Base-by-base conservation (phyloP, 2,113 vertebrate genomes). In the Malurus cyaneus region DNA sequence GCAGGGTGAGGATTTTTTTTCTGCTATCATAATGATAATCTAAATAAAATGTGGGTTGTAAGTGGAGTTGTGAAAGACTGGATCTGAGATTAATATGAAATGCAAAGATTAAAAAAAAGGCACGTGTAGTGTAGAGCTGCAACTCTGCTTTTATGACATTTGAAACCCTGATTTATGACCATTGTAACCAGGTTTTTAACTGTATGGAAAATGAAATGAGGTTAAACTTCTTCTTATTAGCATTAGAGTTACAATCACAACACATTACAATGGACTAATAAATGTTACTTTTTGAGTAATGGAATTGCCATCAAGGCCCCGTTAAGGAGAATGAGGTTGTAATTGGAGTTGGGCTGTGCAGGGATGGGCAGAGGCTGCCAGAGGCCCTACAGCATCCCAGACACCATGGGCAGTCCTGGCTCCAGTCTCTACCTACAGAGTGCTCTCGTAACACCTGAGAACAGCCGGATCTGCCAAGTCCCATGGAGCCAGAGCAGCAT, bases 251-350 rank as follows among this genome's bases (percentile, higher is more conserved):
- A 94, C 71, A 97, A 96, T 97, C 93, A 97, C 96, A 98, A 96
- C 97, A 97, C 91, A 47, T 96, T 95, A 96, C 76, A 91, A 82
- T 53, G 83, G 94, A 95, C 94, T 97, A 97, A 98, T 98, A 97
- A 98, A 97, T 89, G 96, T 97, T 98, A 96, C 94, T 97, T 98
- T 98, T 96, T 87, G 97, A 94, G 81, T 97, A 97, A 97, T 97
- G 96, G 96, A 95, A 96, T 83, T 92, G 83, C 91, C 96, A 97
- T 97, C 92, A 91, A 97, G 95, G 88, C 86, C 47, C 69, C 11
- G 95, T 97, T 98, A 97, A 96, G 96, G 32, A 26, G 70, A 96
- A 96, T 94, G 80, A 95, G 95, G 67, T 83, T 91, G 42, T 97
- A 96, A 97, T 95, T 97, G 91, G 92, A 77, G 67, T 78, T 83